Percentiles rank a stretch among this genome's conserved stretches.
Conservation (phyloP, 1,140 invertebrate species). For the Drosophila willistoni region DNA sequence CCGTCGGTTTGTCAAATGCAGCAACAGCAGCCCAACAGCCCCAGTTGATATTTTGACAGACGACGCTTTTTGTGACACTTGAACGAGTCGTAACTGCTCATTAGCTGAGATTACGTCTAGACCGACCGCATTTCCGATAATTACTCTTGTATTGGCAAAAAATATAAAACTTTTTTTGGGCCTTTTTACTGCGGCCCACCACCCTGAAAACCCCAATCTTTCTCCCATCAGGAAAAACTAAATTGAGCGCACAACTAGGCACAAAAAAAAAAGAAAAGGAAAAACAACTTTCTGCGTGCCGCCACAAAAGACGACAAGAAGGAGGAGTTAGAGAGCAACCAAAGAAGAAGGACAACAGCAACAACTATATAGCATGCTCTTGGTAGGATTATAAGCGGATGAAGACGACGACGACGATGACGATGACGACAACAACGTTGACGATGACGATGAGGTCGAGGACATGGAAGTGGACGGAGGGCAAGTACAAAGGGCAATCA, state of each 20-base stretch:
- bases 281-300: conserved; percentile 46
- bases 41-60: conserved; percentile 60
- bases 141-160: conserved; percentile 73
- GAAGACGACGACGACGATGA: conserved; percentile 11
- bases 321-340: neutral
- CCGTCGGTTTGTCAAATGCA: conserved; percentile 57
- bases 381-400: conserved; percentile 20
- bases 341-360: neutral
- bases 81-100: conserved; percentile 62
- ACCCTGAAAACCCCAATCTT: no score
- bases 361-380: neutral
- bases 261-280: conserved; percentile 34
- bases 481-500: conserved; percentile 67
- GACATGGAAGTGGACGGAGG: conserved; percentile 12
- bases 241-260: conserved; percentile 51
- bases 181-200: neutral
- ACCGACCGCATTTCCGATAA: conserved; percentile 78
- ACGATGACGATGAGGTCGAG: conserved; percentile 3
- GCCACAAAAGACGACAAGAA: conserved; percentile 55
- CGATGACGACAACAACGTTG: neutral
- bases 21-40: conserved; percentile 17
- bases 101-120: conserved; percentile 75
- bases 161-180: conserved; percentile 50
- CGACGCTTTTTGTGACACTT: conserved; percentile 41
- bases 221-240: conserved; percentile 43